Percentiles rank a stretch among this genome's conserved stretches.
Conservation (phyloP, 2,113 vertebrate genomes). For the Indicator maculatus region DNA sequence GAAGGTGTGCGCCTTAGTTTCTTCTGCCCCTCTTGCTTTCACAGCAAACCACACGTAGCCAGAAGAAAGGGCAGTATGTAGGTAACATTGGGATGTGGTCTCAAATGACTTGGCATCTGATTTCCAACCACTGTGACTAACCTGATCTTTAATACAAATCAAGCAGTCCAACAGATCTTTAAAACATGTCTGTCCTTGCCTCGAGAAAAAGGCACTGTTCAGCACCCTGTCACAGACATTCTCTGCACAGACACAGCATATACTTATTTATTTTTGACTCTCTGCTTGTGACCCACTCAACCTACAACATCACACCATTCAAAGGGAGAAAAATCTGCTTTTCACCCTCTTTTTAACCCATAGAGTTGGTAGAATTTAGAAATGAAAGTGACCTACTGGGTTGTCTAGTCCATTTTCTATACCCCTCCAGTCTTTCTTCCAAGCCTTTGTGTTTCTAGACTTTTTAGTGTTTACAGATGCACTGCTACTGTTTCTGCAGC, state of each 20-base stretch:
- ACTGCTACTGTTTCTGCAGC: background rate
- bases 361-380: background rate
- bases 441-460: background rate
- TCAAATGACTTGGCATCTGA: background rate
- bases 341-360: background rate
- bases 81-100: background rate
- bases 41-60: background rate
- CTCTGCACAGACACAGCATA: background rate
- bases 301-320: background rate
- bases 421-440: background rate
- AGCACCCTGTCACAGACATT: fast-evolving
- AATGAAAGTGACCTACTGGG: background rate
- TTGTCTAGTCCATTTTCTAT: background rate
- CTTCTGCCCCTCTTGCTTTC: background rate
- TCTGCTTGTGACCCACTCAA: background rate
- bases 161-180: background rate
- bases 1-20: background rate
- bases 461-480: background rate
- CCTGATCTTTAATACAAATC: background rate
- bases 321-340: background rate
- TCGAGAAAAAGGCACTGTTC: background rate
- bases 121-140: background rate
- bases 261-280: too few relatives aligned
- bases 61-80: background rate
- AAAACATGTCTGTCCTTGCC: background rate